Percentiles rank a stretch among this genome's conserved stretches.
Evolutionary conservation across 2,888 invertebrate species (phyloP).

Genomic region (Danaus chrysippus): DNA sequence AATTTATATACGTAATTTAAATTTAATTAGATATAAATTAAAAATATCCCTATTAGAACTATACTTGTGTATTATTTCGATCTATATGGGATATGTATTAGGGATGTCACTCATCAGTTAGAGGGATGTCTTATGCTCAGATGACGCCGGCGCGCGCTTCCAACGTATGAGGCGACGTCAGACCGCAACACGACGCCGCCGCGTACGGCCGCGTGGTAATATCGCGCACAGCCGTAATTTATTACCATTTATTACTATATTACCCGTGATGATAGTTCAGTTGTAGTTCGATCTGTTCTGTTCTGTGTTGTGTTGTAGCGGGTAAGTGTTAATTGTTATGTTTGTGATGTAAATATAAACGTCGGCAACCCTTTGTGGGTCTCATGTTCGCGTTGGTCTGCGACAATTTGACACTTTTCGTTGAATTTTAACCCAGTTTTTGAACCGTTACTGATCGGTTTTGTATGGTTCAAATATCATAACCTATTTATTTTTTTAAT

Average conservation of each 20-base stretch:
- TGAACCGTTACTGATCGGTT: conserved; percentile 23
- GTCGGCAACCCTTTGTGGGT: conserved; percentile 54
- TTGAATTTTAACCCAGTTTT: conserved; percentile 31
- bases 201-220: conserved; percentile 60
- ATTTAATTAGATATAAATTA: not conserved
- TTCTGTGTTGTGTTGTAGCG: conserved; percentile 74
- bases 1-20: not conserved
- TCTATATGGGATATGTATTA: not conserved
- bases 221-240: conserved; percentile 49
- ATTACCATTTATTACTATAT: conserved; percentile 74
- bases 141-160: conserved; percentile 52
- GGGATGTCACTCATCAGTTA: conserved; percentile 32
- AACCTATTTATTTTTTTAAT: no score
- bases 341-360: conserved; percentile 64
- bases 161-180: conserved; percentile 35
- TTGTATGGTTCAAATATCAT: not conserved
- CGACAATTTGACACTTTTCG: conserved; percentile 52
- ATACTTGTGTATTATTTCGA: not conserved
- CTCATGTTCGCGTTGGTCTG: conserved; percentile 50
- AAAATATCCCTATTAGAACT: not conserved
- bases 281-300: conserved; percentile 75
- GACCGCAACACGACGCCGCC: conserved; percentile 51
- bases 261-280: conserved; percentile 77
- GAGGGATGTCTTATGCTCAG: conserved; percentile 42
- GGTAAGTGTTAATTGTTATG: conserved; percentile 78